Conservation (phyloP, 2,797 vertebrate genomes). For the Simalia tracyae region DNA sequence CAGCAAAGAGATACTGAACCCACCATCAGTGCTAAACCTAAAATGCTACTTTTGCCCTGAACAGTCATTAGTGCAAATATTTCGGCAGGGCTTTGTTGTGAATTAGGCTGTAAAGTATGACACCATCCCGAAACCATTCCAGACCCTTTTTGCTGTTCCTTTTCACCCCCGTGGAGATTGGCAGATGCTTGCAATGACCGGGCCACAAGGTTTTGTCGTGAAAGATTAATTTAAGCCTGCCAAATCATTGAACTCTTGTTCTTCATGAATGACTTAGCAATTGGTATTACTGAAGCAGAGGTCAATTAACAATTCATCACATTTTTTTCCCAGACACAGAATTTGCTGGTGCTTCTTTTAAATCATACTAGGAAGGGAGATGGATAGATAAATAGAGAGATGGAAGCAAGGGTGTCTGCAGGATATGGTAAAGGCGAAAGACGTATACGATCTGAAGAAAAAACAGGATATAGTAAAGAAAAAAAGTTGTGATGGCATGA, state of each 20-base stretch:
- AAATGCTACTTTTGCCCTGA: neutral
- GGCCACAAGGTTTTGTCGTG: slow-evolving; percentile 3
- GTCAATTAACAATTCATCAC: slow-evolving; percentile 13
- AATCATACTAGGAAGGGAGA: too few relatives aligned
- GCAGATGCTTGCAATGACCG: slow-evolving; percentile 27
- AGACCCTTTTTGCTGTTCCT: neutral
- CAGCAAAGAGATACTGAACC: too few relatives aligned
- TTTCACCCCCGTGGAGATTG: neutral
- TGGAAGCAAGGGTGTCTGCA: too few relatives aligned
- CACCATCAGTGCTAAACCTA: neutral
- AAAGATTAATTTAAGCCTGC: neutral
- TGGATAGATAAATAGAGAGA: too few relatives aligned
- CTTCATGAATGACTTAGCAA: slow-evolving; percentile 2
- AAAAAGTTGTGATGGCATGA: too few relatives aligned
- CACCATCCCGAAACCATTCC: neutral
- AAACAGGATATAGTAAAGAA: too few relatives aligned
- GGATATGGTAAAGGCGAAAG: too few relatives aligned
- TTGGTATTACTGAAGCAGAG: neutral
- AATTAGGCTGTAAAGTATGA: neutral
- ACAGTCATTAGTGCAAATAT: neutral
- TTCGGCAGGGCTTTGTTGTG: neutral
- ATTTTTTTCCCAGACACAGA: slow-evolving; percentile 10
- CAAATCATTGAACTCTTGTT: slow-evolving; percentile 6
- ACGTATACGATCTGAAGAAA: too few relatives aligned
- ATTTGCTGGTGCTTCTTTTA: neutral